Base-by-base conservation (phyloP, 2,113 vertebrate species). In the Alethe diademata region DNA sequence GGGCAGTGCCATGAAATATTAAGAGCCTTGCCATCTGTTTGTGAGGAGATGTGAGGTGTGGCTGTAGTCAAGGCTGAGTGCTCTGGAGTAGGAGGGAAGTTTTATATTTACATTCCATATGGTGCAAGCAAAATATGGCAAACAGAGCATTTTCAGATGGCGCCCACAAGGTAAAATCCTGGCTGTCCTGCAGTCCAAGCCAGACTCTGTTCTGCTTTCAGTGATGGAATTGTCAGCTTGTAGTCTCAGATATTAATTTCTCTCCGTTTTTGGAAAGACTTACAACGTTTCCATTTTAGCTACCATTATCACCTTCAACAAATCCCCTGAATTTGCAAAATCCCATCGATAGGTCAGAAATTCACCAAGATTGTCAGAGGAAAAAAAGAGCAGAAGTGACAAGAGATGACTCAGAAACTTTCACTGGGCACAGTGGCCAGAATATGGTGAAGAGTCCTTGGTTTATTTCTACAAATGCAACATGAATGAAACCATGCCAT, bases 1-100 rank as follows among this genome's bases (percentile, higher is more conserved):
- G 92, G 91, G 76, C 83, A 96, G 70, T 16, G 88, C 75, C 86
- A 86, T 89, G 91, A 78, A 92, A 93, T 95, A 93, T 86, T 86
- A 86, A 78, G 83, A 93, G 80, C 61, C 35, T 86, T 73, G 38
- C 88, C 95, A 92, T 95, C 92, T 96, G 94, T 80, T 76, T 73
- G 64, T 86, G 83, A 51, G 71, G 71, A 92, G 91, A 80, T 36
- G 60, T 74, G 87, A 91, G 86, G 86, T 92, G 94, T 86, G 95
- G 72, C 72, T 91, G 20, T 5, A 89, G 88, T 88, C 65, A 81
- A 74, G 92, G 83, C 76, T 86, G 85, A 86, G 65, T 36, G 62
- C 76, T 91, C 71, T 93, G 84, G 65, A 89, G 61, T 40, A 48
- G 65, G 53, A 89, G 48, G 72, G 38, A 79, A 79, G 47, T 67